These are phyloP conservation scores for Brachionus asplanchnoidis DNA, from an alignment of 1,140 invertebrate species.

Conservation along the genomic window DNA sequence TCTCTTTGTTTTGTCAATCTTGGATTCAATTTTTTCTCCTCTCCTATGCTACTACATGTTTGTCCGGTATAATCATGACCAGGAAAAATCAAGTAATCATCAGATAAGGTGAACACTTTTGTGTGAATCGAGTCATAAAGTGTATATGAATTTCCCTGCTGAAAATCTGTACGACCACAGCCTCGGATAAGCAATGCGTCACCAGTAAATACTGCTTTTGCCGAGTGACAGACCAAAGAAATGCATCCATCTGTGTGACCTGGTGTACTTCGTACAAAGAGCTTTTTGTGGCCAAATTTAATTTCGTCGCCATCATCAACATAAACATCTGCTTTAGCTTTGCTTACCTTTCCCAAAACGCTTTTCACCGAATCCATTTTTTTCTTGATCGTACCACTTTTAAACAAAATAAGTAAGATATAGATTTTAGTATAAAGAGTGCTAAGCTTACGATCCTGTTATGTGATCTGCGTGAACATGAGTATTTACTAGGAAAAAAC, in stretches of 20 bases:
- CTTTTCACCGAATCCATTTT: not conserved
- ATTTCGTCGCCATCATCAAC: constrained; percentile 68
- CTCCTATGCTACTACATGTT: constrained; percentile 70
- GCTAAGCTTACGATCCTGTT: constrained; percentile 66
- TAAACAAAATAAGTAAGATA: not conserved
- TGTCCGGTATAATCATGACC: constrained; percentile 88
- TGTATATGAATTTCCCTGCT: constrained; percentile 63
- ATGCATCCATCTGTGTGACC: constrained; percentile 90
- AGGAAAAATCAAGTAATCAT: constrained; percentile 77
- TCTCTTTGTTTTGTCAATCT: constrained; percentile 74
- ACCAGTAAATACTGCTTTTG: constrained; percentile 85
- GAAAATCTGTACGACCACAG: constrained; percentile 66
- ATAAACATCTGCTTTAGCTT: constrained; percentile 75
- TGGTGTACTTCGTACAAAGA: constrained; percentile 64
- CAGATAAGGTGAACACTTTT: constrained; percentile 81
- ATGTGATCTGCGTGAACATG: constrained; percentile 98
- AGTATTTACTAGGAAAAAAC: constrained; percentile 73
- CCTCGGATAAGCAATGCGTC: constrained; percentile 83
- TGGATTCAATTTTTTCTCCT: constrained; percentile 86
- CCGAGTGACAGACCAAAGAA: constrained; percentile 65
- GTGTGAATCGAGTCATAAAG: constrained; percentile 83
- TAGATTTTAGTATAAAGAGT: not conserved
- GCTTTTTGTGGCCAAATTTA: constrained; percentile 64
- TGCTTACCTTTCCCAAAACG: constrained; percentile 62
- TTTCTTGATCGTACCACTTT: constrained; percentile 7